Evolutionary conservation across 2,113 vertebrate species (phyloP).

Genomic region (Phylloscopus whistleri): DNA sequence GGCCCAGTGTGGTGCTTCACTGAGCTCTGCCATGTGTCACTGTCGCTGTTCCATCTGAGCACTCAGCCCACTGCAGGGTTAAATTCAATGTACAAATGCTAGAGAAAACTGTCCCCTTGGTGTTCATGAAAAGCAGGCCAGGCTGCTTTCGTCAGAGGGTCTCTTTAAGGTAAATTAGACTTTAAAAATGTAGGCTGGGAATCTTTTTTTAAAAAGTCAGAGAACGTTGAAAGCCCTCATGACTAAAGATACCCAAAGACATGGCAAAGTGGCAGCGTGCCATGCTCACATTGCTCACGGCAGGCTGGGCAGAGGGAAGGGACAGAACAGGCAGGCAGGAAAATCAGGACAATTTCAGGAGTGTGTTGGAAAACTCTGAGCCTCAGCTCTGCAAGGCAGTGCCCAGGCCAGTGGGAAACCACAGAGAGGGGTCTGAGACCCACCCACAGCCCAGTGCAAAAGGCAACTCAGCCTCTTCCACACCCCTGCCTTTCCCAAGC

Average conservation of each 20-base stretch:
- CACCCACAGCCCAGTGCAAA: not conserved
- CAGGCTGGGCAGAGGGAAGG: not conserved
- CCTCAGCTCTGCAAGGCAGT: not conserved
- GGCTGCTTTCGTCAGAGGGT: not conserved
- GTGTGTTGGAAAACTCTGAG: not conserved
- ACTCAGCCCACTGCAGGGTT: not conserved
- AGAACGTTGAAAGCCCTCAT: not conserved
- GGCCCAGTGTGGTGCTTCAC: not conserved
- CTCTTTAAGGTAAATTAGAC: not conserved
- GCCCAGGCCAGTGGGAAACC: not conserved
- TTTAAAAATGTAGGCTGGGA: not conserved
- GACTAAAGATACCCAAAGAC: slow-evolving; percentile 29
- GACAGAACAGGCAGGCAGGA: not conserved
- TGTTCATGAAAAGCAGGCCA: not conserved
- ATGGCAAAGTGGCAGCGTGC: slow-evolving; percentile 3
- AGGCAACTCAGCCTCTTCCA: not conserved
- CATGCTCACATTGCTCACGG: not conserved
- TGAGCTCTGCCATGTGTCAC: fast-evolving
- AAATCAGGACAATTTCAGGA: slow-evolving; percentile 15
- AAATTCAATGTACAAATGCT: not conserved
- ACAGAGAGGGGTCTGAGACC: not conserved
- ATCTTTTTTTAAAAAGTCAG: not conserved
- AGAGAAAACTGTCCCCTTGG: not conserved
- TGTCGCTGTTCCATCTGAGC: not conserved
- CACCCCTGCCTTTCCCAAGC: not conserved